Evolutionary conservation across 2,797 vertebrate genomes (phyloP), one percentile per base, ranked within the genome.

Genomic region (Tokudaia muenninki): DNA sequence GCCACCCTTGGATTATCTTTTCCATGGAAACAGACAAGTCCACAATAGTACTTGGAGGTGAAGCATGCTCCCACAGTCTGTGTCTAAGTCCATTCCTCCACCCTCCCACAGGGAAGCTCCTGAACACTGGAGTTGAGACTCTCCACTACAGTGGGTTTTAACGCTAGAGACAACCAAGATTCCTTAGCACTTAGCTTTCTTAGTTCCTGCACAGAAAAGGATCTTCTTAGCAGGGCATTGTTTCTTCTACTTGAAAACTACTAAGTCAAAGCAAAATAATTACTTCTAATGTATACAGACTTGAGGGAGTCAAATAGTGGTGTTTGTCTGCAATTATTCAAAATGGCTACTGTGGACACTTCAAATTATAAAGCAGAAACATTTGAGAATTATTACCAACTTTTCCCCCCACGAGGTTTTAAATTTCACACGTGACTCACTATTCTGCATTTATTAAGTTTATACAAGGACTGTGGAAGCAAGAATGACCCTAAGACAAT

Each of bases 251-350:
- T 55, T 78, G 52, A 84, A 94, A 89, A 84, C 47, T 37, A 92
- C 34, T 92, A 90, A 61, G 87, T 78, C 26, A 55, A 92, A 90
- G n/a, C 4, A 88, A 90, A 65, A 6, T 2, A 77, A 96, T 1
- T 26, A 41, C 44, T 90, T 47, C 19, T 21, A 70, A 59, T 9
- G 3, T 77, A 24, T 24, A 81, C 10, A 21, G 67, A 59, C 50
- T 86, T 72, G 59, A 94, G 87, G 57, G n/a, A 86, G 34, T 50
- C 21, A 47, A 91, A 87, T 47, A 75, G 3, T 13, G 3, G 44
- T 70, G 24, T 37, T 26, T 44, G n/a, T 44, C 37, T 55, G 44
- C 34, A 55, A 90, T 70, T 93, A 91, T 80, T 92, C 96, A 97
- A 90, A 57, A 92, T 74, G 91, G n/a, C 47, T 44, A 16, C 57